Evolutionary conservation across 2,888 invertebrate species (phyloP), one percentile per base, ranked within the genome.

Genomic region (Hyppa rectilinea): DNA sequence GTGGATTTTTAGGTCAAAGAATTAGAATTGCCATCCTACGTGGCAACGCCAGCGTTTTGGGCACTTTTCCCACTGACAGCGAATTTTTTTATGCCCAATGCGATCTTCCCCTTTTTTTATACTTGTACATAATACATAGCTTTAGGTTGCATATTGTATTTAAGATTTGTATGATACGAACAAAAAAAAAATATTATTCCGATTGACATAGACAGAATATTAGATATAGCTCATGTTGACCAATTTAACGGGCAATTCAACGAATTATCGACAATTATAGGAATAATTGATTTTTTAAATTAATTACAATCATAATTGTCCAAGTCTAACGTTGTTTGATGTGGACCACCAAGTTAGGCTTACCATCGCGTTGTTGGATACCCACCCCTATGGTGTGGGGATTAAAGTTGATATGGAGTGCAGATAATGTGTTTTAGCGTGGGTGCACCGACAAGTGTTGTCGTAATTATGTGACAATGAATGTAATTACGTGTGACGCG

Each of bases 401-500:
- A 76, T 81, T 88, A 88, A 86, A 87, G 89, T 84, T 76, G 75
- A 81, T 70, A 80, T 80, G 63, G 70, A 71, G 77, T 83, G 85
- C 80, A 86, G 80, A 85, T 86, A 81, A 83, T 74, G 82, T 73
- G 80, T 75, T 76, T 80, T 79, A 87, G 92, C 91, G 92, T 93
- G 92, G 93, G 93, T 92, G 92, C 93, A 93, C 87, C 89, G 91
- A 93, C 92, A 92, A 94, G 92, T 93, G 94, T 92, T 92, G 89
- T 81, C 86, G 92, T 94, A 94, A 95, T 95, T 93, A 94, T 89
- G 91, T 92, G 93, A 94, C 94, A 95, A 95, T 95, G 93, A 93
- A 92, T 91, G 93, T 93, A 92, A 95, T 95, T 94, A 94, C 74
- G 65, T 65, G 87, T 88, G 88, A 89, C 86, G 86, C 82, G 73